These are phyloP conservation scores for Aplysina aerophoba DNA, from an alignment of 37 sponge, comb jelly and placozoan species.

Conservation along the genomic window DNA sequence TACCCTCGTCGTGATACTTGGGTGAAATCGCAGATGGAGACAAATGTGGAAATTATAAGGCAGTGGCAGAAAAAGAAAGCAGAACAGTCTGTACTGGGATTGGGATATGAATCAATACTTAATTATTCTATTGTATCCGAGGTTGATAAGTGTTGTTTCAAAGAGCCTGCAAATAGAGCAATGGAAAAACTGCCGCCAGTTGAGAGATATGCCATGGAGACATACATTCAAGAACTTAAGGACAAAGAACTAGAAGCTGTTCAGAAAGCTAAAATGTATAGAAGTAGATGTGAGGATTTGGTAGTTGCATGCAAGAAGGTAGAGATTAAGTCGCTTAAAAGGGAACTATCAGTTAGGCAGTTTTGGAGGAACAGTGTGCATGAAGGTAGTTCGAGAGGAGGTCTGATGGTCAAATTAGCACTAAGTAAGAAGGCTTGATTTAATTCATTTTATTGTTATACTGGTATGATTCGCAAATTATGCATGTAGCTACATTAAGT, in stretches of 20 bases:
- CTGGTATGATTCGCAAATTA: conserved; percentile 7
- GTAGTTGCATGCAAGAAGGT: conserved; percentile 11
- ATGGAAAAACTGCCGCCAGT: conserved; percentile 12
- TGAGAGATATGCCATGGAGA: conserved; percentile 11
- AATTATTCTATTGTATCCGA: neutral
- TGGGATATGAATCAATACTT: conserved; percentile 10
- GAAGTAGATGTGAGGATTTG: conserved; percentile 11
- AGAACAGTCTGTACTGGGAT: conserved; percentile 11
- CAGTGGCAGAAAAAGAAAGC: conserved; percentile 11
- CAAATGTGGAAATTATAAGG: conserved; percentile 10
- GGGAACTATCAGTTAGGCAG: conserved; percentile 12
- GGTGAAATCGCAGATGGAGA: conserved; percentile 12
- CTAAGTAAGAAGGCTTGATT: conserved; percentile 11
- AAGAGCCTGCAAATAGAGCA: conserved; percentile 11
- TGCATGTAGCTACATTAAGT: conserved; percentile 11
- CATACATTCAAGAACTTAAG: conserved; percentile 10
- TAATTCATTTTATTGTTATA: conserved; percentile 9
- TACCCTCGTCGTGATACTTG: conserved; percentile 4
- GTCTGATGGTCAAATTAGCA: conserved; percentile 11
- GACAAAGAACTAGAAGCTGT: conserved; percentile 11
- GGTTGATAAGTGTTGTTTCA: conserved; percentile 7
- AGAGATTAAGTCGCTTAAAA: conserved; percentile 10
- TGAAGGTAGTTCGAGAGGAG: conserved; percentile 12
- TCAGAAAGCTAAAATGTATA: conserved; percentile 6
- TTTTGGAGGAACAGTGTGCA: conserved; percentile 11